Evolutionary conservation across 2,888 invertebrate species (phyloP).

Genomic region (Griposia aprilina): DNA sequence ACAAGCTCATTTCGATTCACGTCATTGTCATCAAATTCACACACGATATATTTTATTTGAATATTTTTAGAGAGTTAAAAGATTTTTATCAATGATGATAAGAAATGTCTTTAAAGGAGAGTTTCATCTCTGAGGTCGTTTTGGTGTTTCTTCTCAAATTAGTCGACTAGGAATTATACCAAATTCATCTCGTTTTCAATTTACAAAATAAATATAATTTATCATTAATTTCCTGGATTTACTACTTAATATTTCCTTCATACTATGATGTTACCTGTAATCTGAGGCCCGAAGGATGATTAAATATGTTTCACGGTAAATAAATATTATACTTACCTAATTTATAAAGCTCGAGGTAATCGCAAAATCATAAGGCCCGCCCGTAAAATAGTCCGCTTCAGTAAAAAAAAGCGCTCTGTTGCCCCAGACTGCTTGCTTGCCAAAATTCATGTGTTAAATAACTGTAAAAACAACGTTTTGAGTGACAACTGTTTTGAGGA

Average conservation of each 20-base stretch:
- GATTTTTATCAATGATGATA: no score
- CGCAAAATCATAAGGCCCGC: slow-evolving; percentile 2
- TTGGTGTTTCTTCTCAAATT: no score
- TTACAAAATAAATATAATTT: no score
- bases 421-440: not conserved
- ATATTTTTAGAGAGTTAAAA: no score
- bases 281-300: not conserved
- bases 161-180: no score
- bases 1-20: slow-evolving; percentile 8
- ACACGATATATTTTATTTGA: not conserved
- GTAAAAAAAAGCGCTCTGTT: slow-evolving; percentile 1
- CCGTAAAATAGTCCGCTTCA: not conserved
- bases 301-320: not conserved
- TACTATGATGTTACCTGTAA: not conserved
- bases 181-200: no score
- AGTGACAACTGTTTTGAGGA: no score
- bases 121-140: no score
- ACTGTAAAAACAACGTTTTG: not conserved
- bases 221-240: not conserved
- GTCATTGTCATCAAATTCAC: not conserved
- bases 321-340: slow-evolving; percentile 3
- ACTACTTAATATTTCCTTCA: not conserved
- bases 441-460: not conserved
- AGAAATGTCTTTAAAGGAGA: no score
- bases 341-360: slow-evolving; percentile 4